Percentiles rank a stretch among this genome's conserved stretches.
These are phyloP conservation scores for Piaya cayana DNA, from an alignment of 2,113 vertebrate species.

Conservation along the genomic window DNA sequence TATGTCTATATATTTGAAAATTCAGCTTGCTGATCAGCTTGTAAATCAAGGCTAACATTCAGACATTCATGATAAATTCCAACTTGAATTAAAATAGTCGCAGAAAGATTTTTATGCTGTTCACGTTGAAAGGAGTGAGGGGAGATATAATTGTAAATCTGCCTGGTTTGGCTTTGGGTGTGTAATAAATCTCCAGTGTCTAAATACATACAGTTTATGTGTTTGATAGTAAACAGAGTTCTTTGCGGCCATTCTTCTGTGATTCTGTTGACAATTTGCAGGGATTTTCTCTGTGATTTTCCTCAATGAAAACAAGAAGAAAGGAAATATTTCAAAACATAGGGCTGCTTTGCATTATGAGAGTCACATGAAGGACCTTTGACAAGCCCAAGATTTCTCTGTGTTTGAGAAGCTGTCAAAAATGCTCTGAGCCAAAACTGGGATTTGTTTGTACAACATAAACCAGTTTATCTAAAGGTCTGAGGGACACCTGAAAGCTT, in stretches of 20 bases:
- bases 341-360: constrained; percentile 53
- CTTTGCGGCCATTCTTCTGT: neutral
- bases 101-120: neutral
- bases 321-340: constrained; percentile 56
- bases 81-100: neutral
- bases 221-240: constrained; percentile 41
- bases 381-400: constrained; percentile 52
- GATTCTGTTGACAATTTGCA: constrained; percentile 50
- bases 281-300: constrained; percentile 57
- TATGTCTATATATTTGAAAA: neutral
- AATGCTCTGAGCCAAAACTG: constrained; percentile 57
- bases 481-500: constrained; percentile 58
- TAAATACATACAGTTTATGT: constrained; percentile 42
- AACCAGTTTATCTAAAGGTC: constrained; percentile 63
- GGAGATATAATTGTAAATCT: constrained; percentile 30
- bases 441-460: constrained; percentile 62
- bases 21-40: neutral
- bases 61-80: constrained; percentile 1
- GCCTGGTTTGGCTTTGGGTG: constrained; percentile 11
- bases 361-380: constrained; percentile 62
- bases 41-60: neutral
- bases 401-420: constrained; percentile 66
- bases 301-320: constrained; percentile 57
- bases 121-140: neutral
- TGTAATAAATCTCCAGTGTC: constrained; percentile 50